Evolutionary conservation across 2,888 invertebrate species (phyloP).

Genomic region (Priocnemis perturbator): DNA sequence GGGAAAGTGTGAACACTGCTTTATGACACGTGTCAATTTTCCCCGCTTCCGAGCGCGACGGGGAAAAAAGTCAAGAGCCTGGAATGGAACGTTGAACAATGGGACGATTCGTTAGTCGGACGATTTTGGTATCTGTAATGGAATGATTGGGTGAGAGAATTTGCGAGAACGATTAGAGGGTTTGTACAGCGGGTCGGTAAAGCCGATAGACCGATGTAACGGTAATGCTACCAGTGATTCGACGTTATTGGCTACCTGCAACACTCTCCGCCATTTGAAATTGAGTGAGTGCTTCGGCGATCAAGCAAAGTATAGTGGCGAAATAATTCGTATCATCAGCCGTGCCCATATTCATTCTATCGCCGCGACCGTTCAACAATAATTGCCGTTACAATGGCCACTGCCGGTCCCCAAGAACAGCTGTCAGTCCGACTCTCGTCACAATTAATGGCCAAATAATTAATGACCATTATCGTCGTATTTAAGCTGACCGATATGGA

Average conservation of each 20-base stretch:
- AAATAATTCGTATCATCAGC: too few relatives aligned
- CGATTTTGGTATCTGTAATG: neutral
- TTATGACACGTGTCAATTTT: too few relatives aligned
- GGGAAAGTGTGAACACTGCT: too few relatives aligned
- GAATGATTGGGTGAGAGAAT: neutral
- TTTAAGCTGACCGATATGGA: too few relatives aligned
- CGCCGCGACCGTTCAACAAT: neutral
- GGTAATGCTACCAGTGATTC: neutral
- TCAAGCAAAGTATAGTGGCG: too few relatives aligned
- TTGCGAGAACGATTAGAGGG: slow-evolving; percentile 19
- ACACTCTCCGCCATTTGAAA: too few relatives aligned
- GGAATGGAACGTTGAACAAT: slow-evolving; percentile 2
- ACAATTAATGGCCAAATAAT: slow-evolving; percentile 34
- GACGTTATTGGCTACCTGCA: too few relatives aligned
- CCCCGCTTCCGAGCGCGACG: too few relatives aligned
- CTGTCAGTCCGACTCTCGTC: slow-evolving; percentile 1
- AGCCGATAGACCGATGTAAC: slow-evolving; percentile 16
- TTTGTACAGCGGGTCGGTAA: slow-evolving; percentile 17
- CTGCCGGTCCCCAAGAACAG: too few relatives aligned
- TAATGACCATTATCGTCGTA: slow-evolving; percentile 22
- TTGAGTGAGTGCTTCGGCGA: too few relatives aligned
- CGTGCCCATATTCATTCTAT: too few relatives aligned
- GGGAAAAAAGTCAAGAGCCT: too few relatives aligned
- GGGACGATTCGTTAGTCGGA: neutral
- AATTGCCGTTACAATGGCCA: slow-evolving; percentile 13